Conservation (phyloP, 2,113 vertebrate genomes). For the Tragelaphus strepsiceros region DNA sequence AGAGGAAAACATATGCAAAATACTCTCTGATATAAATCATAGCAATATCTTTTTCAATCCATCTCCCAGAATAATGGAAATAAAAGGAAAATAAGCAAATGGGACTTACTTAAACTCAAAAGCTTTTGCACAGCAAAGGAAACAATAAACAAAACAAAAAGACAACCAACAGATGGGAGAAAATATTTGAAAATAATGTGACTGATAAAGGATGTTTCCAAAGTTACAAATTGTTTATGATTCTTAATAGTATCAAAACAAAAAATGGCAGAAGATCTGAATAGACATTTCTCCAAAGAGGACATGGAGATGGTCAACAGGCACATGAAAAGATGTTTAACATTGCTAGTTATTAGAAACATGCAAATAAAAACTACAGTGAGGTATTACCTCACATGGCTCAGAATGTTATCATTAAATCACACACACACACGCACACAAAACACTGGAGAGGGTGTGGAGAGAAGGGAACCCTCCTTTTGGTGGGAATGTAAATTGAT, state of each 20-base stretch:
- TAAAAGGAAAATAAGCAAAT: not conserved
- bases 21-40: not conserved
- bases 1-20: not conserved
- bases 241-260: not conserved
- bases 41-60: not conserved
- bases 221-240: not conserved
- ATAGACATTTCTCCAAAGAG: not conserved
- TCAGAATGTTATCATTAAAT: not conserved
- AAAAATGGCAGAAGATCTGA: not conserved
- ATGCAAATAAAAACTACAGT: not conserved
- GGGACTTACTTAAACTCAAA: not conserved
- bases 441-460: not conserved
- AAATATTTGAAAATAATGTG: not conserved
- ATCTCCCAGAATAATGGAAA: not conserved
- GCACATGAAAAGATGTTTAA: not conserved
- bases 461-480: not conserved
- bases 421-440: not conserved
- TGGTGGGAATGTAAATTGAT: not conserved
- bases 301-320: not conserved
- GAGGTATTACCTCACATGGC: not conserved
- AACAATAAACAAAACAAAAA: not conserved
- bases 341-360: not conserved
- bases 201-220: not conserved
- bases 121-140: not conserved
- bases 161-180: not conserved